These are phyloP conservation scores for Masticophis lateralis DNA, from an alignment of 2,797 vertebrate species.

Conservation along the genomic window DNA sequence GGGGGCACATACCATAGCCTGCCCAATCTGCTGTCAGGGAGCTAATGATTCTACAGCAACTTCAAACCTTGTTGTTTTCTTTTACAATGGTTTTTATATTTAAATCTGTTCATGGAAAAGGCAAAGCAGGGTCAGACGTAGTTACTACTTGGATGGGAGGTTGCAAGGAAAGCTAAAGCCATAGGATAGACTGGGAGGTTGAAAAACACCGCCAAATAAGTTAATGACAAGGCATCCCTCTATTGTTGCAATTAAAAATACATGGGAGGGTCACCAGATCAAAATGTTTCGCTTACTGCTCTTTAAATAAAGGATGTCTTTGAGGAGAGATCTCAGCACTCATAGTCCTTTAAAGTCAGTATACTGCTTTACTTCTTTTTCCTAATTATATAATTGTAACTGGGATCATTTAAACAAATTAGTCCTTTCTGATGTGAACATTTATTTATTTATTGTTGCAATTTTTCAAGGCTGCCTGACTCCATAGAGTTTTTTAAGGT, in stretches of 20 bases:
- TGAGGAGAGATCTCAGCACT: not conserved
- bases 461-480: not conserved
- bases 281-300: not conserved
- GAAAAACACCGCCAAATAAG: not conserved
- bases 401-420: not conserved
- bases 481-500: not conserved
- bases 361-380: not conserved
- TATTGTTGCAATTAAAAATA: not conserved
- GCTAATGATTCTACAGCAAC: not conserved
- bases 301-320: not conserved
- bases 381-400: not conserved
- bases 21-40: not conserved
- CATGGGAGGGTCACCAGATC: not conserved
- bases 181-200: not conserved
- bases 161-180: not conserved
- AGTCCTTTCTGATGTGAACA: not conserved
- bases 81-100: not conserved
- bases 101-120: not conserved
- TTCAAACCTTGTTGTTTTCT: not conserved
- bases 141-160: not conserved
- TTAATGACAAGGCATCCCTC: not conserved
- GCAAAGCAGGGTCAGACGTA: not conserved
- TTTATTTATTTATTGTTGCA: not conserved
- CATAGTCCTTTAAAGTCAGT: not conserved
- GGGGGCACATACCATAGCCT: not conserved